Evolutionary conservation across 2,113 vertebrate species (phyloP), one percentile per base, ranked within the genome.

Genomic region (Bos javanicus): DNA sequence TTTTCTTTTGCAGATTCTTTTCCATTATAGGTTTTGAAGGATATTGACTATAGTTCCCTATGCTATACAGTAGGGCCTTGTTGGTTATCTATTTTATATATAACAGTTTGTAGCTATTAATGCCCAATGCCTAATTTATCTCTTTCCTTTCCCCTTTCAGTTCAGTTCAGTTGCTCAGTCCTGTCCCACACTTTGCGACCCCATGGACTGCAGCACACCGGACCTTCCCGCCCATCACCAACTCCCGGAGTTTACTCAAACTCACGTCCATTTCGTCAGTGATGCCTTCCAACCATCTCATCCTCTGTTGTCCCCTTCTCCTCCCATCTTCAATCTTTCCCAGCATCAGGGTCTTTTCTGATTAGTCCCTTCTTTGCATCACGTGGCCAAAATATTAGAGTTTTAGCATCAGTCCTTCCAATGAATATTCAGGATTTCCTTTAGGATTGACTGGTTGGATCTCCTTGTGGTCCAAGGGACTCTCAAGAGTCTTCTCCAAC

Each of bases 101-200:
- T 23, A 54, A 33, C 23, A n/a, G 11, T 82, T 33, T n/a, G 19
- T 52, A n/a, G n/a, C 30, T 82, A 11, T 54, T 54, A 82, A 82
- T 23, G 3, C 19, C 19, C n/a, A 52, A n/a, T 11, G n/a, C 17
- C 50, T n/a, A 33, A 82, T 23, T 82, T 54, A 82, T 54, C 50
- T 11, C 80, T 19, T 52, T 12, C 19, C 19, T 54, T 82, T 54
- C 48, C 48, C 30, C 30, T n/a, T 54, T 82, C n/a, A 36, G 4
- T 36, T 36, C n/a, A 36, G 5, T 71, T 36, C 19, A 71, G 10
- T 36, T 36, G 19, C 67, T 36, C 9, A 71, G 64, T 71, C 9
- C 0, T 71, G 17, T 71, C 64, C 1, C 0, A 6, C 4, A 36
- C 17, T 71, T 71, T 36, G n/a, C 0, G 5, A 71, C n/a, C n/a